phyloP scores from a whole-genome alignment of 2,113 vertebrate genomes.

The Chaetodon trifascialis region DNA sequence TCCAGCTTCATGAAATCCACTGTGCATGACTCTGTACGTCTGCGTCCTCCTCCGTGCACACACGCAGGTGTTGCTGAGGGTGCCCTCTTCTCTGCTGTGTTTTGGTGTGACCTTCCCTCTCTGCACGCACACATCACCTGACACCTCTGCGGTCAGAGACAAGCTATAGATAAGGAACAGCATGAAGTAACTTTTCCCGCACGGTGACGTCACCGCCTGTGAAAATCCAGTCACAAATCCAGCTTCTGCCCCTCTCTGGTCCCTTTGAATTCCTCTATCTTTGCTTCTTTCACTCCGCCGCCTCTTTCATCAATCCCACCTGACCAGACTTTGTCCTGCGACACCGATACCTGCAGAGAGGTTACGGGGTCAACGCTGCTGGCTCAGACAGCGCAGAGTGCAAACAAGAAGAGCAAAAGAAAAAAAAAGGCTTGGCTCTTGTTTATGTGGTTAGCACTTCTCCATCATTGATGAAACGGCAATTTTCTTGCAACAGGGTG shows the following conservation, averaged over 20 bases:
- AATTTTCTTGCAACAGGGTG: slow-evolving; percentile 62
- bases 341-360: slow-evolving; percentile 41
- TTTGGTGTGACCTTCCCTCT: slow-evolving; percentile 37
- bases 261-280: slow-evolving; percentile 5
- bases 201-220: slow-evolving; percentile 68
- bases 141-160: slow-evolving; percentile 67
- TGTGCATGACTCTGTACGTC: slow-evolving; percentile 24
- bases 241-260: slow-evolving; percentile 30
- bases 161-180: slow-evolving; percentile 61
- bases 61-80: slow-evolving; percentile 27
- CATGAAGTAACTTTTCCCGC: slow-evolving; percentile 71
- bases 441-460: slow-evolving; percentile 55
- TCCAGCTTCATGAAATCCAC: slow-evolving; percentile 50
- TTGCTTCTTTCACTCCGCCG: slow-evolving; percentile 3
- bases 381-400: slow-evolving; percentile 1
- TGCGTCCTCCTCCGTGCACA: slow-evolving; percentile 2
- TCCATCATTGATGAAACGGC: slow-evolving; percentile 56
- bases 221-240: slow-evolving; percentile 55
- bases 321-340: slow-evolving; percentile 42
- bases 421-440: slow-evolving; percentile 3
- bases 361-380: neutral
- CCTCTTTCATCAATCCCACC: slow-evolving; percentile 19
- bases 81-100: slow-evolving; percentile 23
- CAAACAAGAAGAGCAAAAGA: neutral
- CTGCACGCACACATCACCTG: slow-evolving; percentile 13